Conservation (phyloP, 2,113 vertebrate species). For the Syrrhaptes paradoxus region DNA sequence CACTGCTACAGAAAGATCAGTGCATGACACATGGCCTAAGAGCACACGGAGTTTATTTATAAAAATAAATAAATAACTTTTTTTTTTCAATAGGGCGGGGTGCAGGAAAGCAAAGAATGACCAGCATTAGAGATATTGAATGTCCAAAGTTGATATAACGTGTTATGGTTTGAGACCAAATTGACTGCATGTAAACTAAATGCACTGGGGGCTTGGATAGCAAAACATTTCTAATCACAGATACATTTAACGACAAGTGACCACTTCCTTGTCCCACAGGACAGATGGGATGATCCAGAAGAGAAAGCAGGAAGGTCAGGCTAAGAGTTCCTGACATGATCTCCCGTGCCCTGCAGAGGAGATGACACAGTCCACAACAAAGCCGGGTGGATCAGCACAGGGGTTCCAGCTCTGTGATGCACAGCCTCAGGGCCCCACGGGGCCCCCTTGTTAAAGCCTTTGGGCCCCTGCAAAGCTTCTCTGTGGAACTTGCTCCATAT, state of each 20-base stretch:
- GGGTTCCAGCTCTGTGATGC: not conserved
- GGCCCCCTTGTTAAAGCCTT: not conserved
- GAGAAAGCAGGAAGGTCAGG: not conserved
- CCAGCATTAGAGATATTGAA: not conserved
- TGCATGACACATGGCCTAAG: not conserved
- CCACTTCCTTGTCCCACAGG: not conserved
- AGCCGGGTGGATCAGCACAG: not conserved
- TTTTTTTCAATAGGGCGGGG: too few relatives aligned
- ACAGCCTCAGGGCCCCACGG: not conserved
- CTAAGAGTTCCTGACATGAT: not conserved
- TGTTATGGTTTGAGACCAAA: not conserved
- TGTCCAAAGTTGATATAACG: not conserved
- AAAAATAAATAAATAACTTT: not conserved
- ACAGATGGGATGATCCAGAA: not conserved
- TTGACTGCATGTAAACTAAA: not conserved
- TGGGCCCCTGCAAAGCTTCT: not conserved
- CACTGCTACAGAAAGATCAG: not conserved
- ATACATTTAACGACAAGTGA: not conserved
- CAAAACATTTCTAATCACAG: not conserved
- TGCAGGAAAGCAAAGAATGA: not conserved
- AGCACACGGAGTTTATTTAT: not conserved
- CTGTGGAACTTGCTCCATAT: not conserved
- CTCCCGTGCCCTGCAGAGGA: not conserved
- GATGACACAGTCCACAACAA: fast-evolving
- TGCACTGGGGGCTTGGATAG: not conserved